Evolutionary conservation across 2,888 invertebrate genomes (phyloP), one percentile per base, ranked within the genome.

Genomic region (Uropetala carovei): DNA sequence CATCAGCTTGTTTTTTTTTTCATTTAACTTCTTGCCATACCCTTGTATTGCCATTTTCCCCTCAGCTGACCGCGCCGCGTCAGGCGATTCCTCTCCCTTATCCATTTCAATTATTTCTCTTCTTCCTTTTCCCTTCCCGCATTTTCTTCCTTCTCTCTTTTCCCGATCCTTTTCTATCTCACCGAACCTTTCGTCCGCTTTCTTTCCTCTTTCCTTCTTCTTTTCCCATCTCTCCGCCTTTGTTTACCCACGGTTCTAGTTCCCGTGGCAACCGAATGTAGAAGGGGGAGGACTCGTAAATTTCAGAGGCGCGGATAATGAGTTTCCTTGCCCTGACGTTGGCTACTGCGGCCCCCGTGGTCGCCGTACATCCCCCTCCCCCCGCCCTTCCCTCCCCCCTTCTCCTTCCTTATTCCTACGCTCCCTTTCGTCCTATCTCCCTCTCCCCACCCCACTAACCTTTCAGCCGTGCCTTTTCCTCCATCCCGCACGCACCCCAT

Each of bases 301-400:
- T 89, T 89, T 89, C 89, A 64, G 68, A 89, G 68, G 89, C 89
- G 89, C 89, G 89, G 89, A 89, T 89, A 89, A 89, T 89, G 89
- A 89, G 89, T 89, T 89, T 89, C 89, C 89, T 68, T 64, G 75
- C 60, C 43, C 59, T 89, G 89, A 89, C 89, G 89, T 89, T 43
- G 64, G 89, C 89, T 43, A 43, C 89, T 89, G 89, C 89, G 89
- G 89, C 89, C 89, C 89, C 64, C 89, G 89, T 89, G 89, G 89
- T 89, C 89, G 64, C 89, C 43, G 86, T 86, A 86, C 86, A 86
- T 86, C n/a, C n/a, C n/a, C n/a, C n/a, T n/a, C n/a, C 83, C 30
- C 60, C 60, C 86, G 27, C 59, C 27, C 22, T 59, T 18, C 16
- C 30, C 60, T 18, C 60, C 85, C 22, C 59, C 22, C 85, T 58